Base-by-base conservation (phyloP, 2,113 vertebrate species). In the Orcinus orca region DNA sequence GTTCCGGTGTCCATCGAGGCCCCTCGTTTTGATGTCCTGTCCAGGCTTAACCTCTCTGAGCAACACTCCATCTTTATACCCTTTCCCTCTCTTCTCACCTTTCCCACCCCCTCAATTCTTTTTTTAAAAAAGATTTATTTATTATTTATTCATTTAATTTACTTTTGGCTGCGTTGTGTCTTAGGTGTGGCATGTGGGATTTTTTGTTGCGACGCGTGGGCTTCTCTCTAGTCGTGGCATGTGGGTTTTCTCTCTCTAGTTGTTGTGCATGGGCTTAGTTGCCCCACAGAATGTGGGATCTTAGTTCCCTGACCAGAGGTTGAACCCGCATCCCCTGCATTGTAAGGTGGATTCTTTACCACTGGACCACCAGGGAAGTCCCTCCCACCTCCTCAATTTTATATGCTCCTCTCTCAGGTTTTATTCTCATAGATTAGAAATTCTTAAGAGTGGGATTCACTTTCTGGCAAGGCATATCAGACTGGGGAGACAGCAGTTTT, bases 391-490 rank as follows among this genome's bases (percentile, higher is more conserved):
- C 6, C 26, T 31, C 29, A 89, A 26, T 47, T 71, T 44, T 65
- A n/a, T 23, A 8, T 21, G 1, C 1, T 26, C n/a, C 41, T 33
- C 80, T 73, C 6, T 58, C 3, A 23, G 60, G 60, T 70, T 92
- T 80, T 68, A 41, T 86, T 87, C 36, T 88, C 41, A 77, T 50
- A 38, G 36, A 84, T 73, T 18, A 91, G 60, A 79, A 90, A 79
- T 67, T 84, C 63, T n/a, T 81, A 68, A 81, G 8, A 67, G 8
- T 80, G 33, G 44, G 62, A 82, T 82, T 89, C 53, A 50, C 63
- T 84, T 88, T 36, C 47, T 38, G 73, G 62, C 41, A 77, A 88
- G 83, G 31, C 12, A 26, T 80, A 93, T 58, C 50, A 83, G 36
- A 68, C 31, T 92, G 13, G 0, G 17, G 29, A 23, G 25, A 29